phyloP scores from a whole-genome alignment of 2,113 vertebrate genomes.

The Macaca fascicularis region T2T-MFA8v1.1 NC_088388.1:102165001-102165500 shows the following conservation, averaged over 20 bases:
- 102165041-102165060: neutral
- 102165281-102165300: neutral
- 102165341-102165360: neutral
- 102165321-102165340: neutral
- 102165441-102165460: neutral
- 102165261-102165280: neutral
- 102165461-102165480: neutral
- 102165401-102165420: neutral
- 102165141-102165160: neutral
- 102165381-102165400: neutral
- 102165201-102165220: neutral
- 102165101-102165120: neutral
- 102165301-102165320: neutral
- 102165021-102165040: neutral
- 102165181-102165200: neutral
- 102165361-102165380: neutral
- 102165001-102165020: neutral
- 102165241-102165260: neutral
- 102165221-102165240: neutral
- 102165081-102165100: slow-evolving; percentile 10
- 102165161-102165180: neutral
- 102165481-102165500: neutral
- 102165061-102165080: neutral
- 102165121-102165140: neutral
- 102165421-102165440: neutral